A percentile compares a stretch with the other conserved stretches of the same genome.
Conservation (phyloP, 2,888 invertebrate genomes). For the Odontomyia ornata region DNA sequence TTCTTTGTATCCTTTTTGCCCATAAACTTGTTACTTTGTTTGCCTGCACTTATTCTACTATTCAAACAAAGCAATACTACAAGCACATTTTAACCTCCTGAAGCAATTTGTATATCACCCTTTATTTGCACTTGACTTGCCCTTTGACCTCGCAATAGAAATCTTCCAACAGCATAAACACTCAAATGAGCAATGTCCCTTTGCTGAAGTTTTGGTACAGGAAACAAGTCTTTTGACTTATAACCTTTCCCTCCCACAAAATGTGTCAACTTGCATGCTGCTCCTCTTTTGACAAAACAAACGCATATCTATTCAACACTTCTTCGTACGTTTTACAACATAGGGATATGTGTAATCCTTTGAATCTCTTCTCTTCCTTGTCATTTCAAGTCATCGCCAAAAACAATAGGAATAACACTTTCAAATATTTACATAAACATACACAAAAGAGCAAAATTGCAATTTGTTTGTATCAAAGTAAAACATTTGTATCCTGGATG, state of each 20-base stretch:
- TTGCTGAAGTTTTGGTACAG: no score
- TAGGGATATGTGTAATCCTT: not conserved
- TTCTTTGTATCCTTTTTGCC: not conserved
- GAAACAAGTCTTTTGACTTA: not conserved
- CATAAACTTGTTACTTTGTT: not conserved
- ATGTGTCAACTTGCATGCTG: not conserved
- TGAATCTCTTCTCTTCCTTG: not conserved
- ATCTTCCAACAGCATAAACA: conserved; percentile 19
- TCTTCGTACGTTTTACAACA: not conserved
- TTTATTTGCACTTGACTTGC: not conserved
- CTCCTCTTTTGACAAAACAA: not conserved
- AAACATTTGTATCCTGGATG: conserved; percentile 24
- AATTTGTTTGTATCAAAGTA: conserved; percentile 36
- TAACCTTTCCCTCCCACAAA: not conserved
- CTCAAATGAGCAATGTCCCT: conserved; percentile 19
- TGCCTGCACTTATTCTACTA: not conserved
- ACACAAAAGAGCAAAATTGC: not conserved
- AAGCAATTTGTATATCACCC: not conserved
- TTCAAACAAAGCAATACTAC: not conserved
- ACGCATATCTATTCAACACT: not conserved
- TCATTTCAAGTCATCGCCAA: not conserved
- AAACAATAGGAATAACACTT: conserved; percentile 24
- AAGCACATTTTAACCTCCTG: not conserved
- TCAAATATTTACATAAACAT: conserved; percentile 36
- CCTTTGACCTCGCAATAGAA: conserved; percentile 1